Evolutionary conservation across 2,113 vertebrate species (phyloP).

Genomic region (Megaptera novaeangliae): DNA sequence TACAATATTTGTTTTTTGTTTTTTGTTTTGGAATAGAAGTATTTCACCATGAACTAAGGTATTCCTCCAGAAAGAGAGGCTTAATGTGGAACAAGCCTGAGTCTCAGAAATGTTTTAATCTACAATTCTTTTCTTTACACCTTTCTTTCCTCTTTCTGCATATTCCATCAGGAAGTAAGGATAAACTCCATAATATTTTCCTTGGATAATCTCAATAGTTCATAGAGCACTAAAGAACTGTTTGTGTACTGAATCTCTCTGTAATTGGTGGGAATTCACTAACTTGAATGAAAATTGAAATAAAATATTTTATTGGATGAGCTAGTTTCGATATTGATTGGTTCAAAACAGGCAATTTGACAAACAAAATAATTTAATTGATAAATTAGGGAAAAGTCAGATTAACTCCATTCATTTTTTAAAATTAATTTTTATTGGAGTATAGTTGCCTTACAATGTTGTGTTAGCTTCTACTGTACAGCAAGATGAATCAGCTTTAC

Average conservation of each 20-base stretch:
- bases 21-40: not conserved
- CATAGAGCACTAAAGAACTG: not conserved
- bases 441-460: too few relatives aligned
- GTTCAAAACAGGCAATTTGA: not conserved
- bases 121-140: not conserved
- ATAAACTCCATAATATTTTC: not conserved
- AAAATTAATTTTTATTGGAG: too few relatives aligned
- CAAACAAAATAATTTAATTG: constrained; percentile 10
- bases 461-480: too few relatives aligned
- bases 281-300: not conserved
- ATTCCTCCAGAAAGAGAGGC: not conserved
- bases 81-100: not conserved
- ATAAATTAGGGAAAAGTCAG: not conserved
- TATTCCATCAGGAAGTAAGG: not conserved
- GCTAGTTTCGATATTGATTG: not conserved
- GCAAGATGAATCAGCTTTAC: too few relatives aligned
- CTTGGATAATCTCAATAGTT: not conserved
- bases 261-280: not conserved
- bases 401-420: not conserved
- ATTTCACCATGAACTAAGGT: not conserved
- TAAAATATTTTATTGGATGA: not conserved
- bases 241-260: not conserved
- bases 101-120: not conserved
- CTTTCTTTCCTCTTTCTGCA: not conserved
- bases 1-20: too few relatives aligned